Conservation (phyloP, 2,888 invertebrate genomes). For the Crioceris asparagi region DNA sequence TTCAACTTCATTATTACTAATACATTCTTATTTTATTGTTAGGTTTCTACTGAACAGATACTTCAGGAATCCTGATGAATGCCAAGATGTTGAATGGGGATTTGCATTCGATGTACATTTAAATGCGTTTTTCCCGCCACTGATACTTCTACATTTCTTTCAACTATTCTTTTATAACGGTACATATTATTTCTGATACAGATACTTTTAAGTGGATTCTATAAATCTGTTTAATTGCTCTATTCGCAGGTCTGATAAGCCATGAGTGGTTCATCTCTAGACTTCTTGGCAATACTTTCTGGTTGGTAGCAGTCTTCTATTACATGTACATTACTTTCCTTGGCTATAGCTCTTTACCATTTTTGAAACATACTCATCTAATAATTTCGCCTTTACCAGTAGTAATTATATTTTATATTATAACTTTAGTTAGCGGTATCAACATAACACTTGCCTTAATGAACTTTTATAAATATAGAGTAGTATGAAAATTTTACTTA, state of each 20-base stretch:
- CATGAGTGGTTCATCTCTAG: slow-evolving; percentile 20
- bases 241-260: slow-evolving; percentile 27
- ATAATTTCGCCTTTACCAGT: slow-evolving; percentile 75
- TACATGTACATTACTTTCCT: slow-evolving; percentile 94
- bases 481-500: slow-evolving; percentile 42
- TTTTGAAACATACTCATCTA: slow-evolving; percentile 70
- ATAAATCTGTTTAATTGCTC: not conserved
- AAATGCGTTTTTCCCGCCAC: slow-evolving; percentile 96
- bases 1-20: no score
- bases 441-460: slow-evolving; percentile 70
- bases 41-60: slow-evolving; percentile 2
- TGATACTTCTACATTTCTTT: slow-evolving; percentile 86
- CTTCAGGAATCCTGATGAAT: slow-evolving; percentile 51
- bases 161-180: slow-evolving; percentile 57
- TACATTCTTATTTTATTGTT: not conserved
- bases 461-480: slow-evolving; percentile 71
- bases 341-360: slow-evolving; percentile 85
- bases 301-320: slow-evolving; percentile 80
- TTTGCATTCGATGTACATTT: slow-evolving; percentile 98
- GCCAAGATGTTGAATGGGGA: slow-evolving; percentile 92
- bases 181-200: slow-evolving; percentile 25
- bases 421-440: slow-evolving; percentile 64
- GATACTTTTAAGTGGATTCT: not conserved
- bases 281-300: slow-evolving; percentile 74
- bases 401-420: slow-evolving; percentile 61